Evolutionary conservation across 2,797 vertebrate genomes (phyloP), one percentile per base, ranked within the genome.

Genomic region (Poecilia wingei): DNA sequence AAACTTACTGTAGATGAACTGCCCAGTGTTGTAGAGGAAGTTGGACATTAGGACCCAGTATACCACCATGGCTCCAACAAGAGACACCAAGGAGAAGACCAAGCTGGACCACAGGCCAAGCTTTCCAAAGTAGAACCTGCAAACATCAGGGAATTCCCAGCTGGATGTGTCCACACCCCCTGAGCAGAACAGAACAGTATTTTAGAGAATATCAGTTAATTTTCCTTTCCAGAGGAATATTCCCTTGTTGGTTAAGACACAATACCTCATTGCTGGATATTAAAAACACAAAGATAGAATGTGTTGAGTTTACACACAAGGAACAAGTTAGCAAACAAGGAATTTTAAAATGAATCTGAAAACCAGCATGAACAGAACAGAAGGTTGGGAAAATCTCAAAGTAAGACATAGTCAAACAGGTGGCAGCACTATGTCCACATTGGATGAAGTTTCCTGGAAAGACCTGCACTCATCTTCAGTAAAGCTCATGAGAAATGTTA

Each of bases 11-110:
- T 97, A 98, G 91, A 99, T 97, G 84, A 98, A 99, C 89, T 96
- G 96, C 33, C 98, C 98, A 0, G 96, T 98, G 89, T 99, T 99
- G 91, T 95, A 99, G 61, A 99, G 95, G 85, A 99, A 99, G 92
- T 99, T 99, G 84, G 98, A 98, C 98, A 99, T 99, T 77, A 99
- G 98, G 31, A 99, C 98, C 98, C 98, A 99, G 88, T 99, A 99
- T 85, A 99, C 97, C 88, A 99, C 96, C 98, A 99, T 98, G 61
- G 98, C 98, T 90, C 98, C 98, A 76, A 98, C 87, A 47, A 99
- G 96, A 0, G 98, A 99, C 85, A 99, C 95, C 96, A 98, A 89
- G 13, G 98, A 99, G 94, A 99, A 99, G 8, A 98, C 10, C 69
- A 99, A 95, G 86, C 98, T 98, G 39, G 96, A 97, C 98, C 98